Evolutionary conservation across 2,888 invertebrate species (phyloP).

Genomic region (Lasioglossum vierecki): DNA sequence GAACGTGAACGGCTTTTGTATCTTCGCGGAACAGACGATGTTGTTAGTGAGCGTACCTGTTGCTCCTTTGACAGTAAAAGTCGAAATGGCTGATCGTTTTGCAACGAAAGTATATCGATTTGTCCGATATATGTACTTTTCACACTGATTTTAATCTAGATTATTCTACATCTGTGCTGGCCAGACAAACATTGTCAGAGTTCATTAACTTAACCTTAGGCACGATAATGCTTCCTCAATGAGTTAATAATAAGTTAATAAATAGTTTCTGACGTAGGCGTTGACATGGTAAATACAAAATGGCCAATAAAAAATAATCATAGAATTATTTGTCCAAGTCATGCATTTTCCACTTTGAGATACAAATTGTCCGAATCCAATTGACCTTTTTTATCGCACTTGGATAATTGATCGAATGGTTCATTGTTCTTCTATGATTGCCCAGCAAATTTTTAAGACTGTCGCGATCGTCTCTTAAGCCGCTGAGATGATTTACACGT

Average conservation of each 20-base stretch:
- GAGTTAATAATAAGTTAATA: neutral
- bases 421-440: neutral
- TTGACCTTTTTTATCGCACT: neutral
- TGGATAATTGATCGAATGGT: neutral
- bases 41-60: constrained; percentile 43
- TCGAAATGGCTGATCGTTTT: neutral
- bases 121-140: neutral
- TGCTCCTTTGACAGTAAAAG: constrained; percentile 20
- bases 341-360: neutral
- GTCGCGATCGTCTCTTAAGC: neutral
- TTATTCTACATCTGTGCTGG: neutral
- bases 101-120: neutral
- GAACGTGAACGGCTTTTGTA: neutral
- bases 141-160: neutral
- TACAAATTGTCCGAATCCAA: neutral
- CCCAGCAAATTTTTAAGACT: neutral
- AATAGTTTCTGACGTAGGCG: no score
- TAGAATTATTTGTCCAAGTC: neutral
- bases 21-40: constrained; percentile 18
- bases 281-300: no score
- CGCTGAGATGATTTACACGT: constrained; percentile 1
- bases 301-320: no score
- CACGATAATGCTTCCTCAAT: neutral
- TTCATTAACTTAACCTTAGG: constrained; percentile 18
- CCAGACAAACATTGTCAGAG: constrained; percentile 5